Base-by-base conservation (phyloP, 2,797 vertebrate genomes). In the Acrossocheilus wenchowensis region DNA sequence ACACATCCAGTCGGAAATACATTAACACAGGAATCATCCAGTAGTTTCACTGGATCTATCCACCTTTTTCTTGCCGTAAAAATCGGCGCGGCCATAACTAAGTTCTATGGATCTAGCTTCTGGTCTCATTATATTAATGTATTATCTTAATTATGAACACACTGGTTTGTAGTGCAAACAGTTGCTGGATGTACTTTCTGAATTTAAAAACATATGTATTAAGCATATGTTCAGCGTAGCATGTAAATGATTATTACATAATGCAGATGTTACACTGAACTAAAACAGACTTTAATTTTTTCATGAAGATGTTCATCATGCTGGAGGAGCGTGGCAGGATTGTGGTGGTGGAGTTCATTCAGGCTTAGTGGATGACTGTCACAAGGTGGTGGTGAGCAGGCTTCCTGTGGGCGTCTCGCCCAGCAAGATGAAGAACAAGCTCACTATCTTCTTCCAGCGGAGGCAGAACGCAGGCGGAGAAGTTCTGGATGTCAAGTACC, bases 391-490 rank as follows among this genome's bases (percentile, higher is more conserved):
- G 75, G 90, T 92, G 36, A 91, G 72, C 39, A 73, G 80, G 52
- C 90, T 92, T 39, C 92, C 92, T 45, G 60, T 30, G 50, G 91
- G 83, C 0, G 39, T 90, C 36, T 82, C 90, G 54, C 88, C 85
- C 19, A 66, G 60, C 26, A 90, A 54, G 73, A 90, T 92, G 85
- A 92, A 89, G 88, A 92, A 92, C 83, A 92, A 93, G 69, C 90
- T 93, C 57, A 92, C 90, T 68, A 90, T 93, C 79, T 90, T 91
- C 87, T 93, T 93, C 68, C 92, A 93, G 86, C 86, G 88, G 62
- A 88, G 86, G 68, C 85, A 88, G 36, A 92, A 90, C n/a, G 86
- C 90, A 39, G 92, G 92, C 6, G 91, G 92, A 14, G 92, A 93
- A 77, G 91, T 93, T 11, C 30, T 90, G 84, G 82, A 89, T 21